Evolutionary conservation across 2,113 vertebrate genomes (phyloP), one percentile per base, ranked within the genome.

Genomic region (Cyprinodon tularosa): DNA sequence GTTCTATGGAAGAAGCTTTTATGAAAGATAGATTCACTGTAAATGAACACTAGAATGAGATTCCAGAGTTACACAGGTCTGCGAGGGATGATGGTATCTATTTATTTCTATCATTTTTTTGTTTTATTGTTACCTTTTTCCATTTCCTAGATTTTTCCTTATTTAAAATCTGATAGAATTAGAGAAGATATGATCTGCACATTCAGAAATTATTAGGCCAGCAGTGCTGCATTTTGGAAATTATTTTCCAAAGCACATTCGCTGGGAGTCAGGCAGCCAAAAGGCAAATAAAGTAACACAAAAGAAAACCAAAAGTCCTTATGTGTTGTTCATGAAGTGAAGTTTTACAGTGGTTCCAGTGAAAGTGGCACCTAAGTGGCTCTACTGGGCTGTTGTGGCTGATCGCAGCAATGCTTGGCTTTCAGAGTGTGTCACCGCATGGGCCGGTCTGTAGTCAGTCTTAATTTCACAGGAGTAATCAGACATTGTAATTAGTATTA

Each of bases 1-100:
- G 77, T 80, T 89, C 70, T 61, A 45, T 40, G 50, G 71, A 74
- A 68, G 57, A 37, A 77, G 76, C 48, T 72, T 70, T 48, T 20
- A 74, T 81, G 70, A 80, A 78, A 79, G 29, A 69, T 57, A 80
- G 48, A 78, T 10, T 45, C 37, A 59, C 61, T 39, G 64, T 50
- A 76, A 76, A 29, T 64, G 8, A 20, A 61, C 73, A 53, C 6
- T 60, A 40, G 8, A 66, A 63, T 2, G 4, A 48, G 53, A 57
- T 50, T 14, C 40, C 17, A 66, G 48, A 53, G 40, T 22, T 48
- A 0, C 5, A 3, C 20, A 12, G 20, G 36, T 20, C 15, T 44
- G 20, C 10, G 9, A 13, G 50, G 17, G 17, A 53, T 53, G 50
- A 53, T 20, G 50, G 6, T n/a, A n/a, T 8, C 17, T 53, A 9